phyloP scores from a whole-genome alignment of 2,888 invertebrate species.

The Elmis aenea region DNA sequence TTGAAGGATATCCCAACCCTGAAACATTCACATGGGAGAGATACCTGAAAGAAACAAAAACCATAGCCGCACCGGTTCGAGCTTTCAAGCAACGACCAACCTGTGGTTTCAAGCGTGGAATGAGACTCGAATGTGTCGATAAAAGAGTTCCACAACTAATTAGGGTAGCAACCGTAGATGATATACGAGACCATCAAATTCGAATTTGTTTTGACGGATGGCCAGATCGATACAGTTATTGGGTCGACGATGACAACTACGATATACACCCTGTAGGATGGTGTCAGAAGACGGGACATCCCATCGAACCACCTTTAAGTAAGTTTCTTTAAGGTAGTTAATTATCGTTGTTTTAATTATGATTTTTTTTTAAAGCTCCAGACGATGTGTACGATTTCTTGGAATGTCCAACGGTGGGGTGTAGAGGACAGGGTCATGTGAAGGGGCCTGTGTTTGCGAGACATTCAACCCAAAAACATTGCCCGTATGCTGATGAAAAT shows the following conservation, averaged over 20 bases:
- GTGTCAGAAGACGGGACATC: conserved; percentile 85
- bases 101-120: conserved; percentile 73
- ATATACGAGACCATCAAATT: conserved; percentile 69
- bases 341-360: conserved; percentile 7
- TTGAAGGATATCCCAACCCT: conserved; percentile 66
- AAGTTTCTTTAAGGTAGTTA: conserved; percentile 38
- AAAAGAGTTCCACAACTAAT: conserved; percentile 76
- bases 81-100: conserved; percentile 78
- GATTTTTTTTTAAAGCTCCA: conserved; percentile 48
- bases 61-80: conserved; percentile 70
- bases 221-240: conserved; percentile 76
- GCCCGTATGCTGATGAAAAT: conserved; percentile 67
- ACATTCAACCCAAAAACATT: conserved; percentile 67
- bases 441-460: conserved; percentile 70
- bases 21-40: conserved; percentile 78
- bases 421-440: conserved; percentile 85
- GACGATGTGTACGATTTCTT: conserved; percentile 58
- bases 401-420: conserved; percentile 79
- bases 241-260: conserved; percentile 86
- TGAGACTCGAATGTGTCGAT: conserved; percentile 87
- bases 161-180: conserved; percentile 77
- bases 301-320: conserved; percentile 79
- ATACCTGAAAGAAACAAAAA: conserved; percentile 72
- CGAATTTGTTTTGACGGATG: conserved; percentile 85
- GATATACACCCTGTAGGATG: conserved; percentile 91